phyloP scores from a whole-genome alignment of 2,888 invertebrate genomes.

The Ormyrus labotus region DNA sequence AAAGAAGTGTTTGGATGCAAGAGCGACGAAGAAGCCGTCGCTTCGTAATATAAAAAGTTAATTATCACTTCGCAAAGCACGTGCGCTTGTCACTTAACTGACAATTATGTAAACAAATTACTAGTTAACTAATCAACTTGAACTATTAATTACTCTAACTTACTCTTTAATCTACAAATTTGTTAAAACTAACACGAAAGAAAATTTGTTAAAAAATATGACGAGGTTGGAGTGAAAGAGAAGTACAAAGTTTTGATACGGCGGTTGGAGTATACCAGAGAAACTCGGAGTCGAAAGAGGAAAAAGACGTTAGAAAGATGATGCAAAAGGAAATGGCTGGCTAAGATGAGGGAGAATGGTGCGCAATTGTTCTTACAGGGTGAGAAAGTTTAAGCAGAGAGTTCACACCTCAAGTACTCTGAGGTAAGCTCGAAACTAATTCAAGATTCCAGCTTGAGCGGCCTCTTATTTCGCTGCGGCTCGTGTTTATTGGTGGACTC shows the following conservation, averaged over 20 bases:
- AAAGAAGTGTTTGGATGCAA: too few relatives aligned
- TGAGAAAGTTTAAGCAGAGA: conserved; percentile 68
- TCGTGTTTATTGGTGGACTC: conserved; percentile 65
- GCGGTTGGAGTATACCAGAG: conserved; percentile 35
- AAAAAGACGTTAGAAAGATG: conserved; percentile 52
- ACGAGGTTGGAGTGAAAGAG: background rate
- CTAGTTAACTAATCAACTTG: too few relatives aligned
- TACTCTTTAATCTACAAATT: background rate
- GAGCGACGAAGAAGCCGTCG: too few relatives aligned
- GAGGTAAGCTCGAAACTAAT: conserved; percentile 69
- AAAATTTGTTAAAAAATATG: conserved; percentile 9
- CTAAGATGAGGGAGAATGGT: conserved; percentile 64
- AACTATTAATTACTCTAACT: too few relatives aligned
- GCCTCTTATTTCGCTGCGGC: conserved; percentile 67
- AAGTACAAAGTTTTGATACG: conserved; percentile 42
- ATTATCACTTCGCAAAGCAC: too few relatives aligned
- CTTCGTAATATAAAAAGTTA: too few relatives aligned
- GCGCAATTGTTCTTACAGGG: conserved; percentile 70
- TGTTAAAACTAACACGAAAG: too few relatives aligned
- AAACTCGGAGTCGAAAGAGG: conserved; percentile 39
- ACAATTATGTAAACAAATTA: too few relatives aligned
- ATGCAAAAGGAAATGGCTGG: conserved; percentile 57
- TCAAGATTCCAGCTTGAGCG: conserved; percentile 68
- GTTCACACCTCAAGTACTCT: conserved; percentile 71
- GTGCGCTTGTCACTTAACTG: too few relatives aligned